Evolutionary conservation across 1,140 invertebrate species (phyloP).

Genomic region (Cardiocondyla obscurior): DNA sequence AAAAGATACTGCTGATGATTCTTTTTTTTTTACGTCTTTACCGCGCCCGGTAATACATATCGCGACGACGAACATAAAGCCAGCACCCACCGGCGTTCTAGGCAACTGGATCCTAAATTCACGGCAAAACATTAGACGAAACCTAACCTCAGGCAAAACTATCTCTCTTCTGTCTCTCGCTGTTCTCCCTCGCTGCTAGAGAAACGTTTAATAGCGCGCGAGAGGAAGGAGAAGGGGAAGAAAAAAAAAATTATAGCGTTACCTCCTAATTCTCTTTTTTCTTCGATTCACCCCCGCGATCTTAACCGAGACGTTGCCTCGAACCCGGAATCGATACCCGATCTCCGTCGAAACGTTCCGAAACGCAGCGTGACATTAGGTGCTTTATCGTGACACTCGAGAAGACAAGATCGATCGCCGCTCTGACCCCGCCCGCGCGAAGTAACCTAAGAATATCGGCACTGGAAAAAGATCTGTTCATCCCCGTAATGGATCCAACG

Average conservation of each 20-base stretch:
- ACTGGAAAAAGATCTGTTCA: slow-evolving; percentile 59
- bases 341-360: slow-evolving; percentile 8
- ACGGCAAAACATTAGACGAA: slow-evolving; percentile 16
- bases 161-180: neutral
- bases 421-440: neutral
- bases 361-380: slow-evolving; percentile 57
- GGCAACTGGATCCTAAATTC: slow-evolving; percentile 39
- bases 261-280: neutral
- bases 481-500: slow-evolving; percentile 34
- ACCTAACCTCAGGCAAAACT: neutral
- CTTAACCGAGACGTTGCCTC: neutral
- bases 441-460: slow-evolving; percentile 47
- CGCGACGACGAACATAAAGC: neutral
- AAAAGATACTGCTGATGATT: slow-evolving; percentile 15
- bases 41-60: neutral
- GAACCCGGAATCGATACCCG: slow-evolving; percentile 30
- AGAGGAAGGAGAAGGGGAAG: neutral
- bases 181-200: neutral
- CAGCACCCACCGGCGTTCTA: neutral
- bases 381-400: slow-evolving; percentile 46
- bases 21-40: slow-evolving; percentile 6
- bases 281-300: neutral
- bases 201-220: neutral
- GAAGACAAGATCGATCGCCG: slow-evolving; percentile 51
- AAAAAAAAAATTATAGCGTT: slow-evolving; percentile 8